A percentile compares a stretch with the other conserved stretches of the same genome.
These are phyloP conservation scores for Alexandromys fortis DNA, from an alignment of 2,113 vertebrate genomes.

Conservation along the genomic window DNA sequence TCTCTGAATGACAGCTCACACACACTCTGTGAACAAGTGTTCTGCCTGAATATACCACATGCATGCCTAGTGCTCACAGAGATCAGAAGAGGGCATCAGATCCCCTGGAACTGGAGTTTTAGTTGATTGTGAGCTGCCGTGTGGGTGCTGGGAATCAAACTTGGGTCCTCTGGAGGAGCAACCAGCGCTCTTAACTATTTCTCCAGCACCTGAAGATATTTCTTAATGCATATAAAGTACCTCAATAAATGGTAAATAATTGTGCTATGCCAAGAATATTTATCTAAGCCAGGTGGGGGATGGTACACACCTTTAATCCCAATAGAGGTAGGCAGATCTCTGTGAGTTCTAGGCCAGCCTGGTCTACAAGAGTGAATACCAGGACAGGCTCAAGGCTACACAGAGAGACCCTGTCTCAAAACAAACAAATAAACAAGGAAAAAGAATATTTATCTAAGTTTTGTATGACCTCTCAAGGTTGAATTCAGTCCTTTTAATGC, in stretches of 20 bases:
- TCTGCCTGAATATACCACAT: neutral
- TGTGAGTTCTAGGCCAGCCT: too few relatives aligned
- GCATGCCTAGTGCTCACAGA: neutral
- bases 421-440: too few relatives aligned
- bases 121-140: neutral
- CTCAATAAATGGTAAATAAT: neutral
- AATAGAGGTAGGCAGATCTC: too few relatives aligned
- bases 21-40: neutral
- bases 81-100: neutral
- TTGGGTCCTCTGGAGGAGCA: neutral
- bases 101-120: neutral
- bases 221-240: neutral
- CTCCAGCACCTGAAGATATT: neutral
- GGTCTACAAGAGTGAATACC: too few relatives aligned
- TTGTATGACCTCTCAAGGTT: neutral
- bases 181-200: neutral
- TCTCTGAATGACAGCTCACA: slow-evolving; percentile 12
- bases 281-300: neutral
- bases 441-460: neutral
- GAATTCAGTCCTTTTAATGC: neutral
- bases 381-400: too few relatives aligned
- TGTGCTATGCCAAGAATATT: neutral
- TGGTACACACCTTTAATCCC: too few relatives aligned
- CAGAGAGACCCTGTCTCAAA: too few relatives aligned
- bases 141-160: neutral